These are phyloP conservation scores for Pardosa pseudoannulata DNA, from an alignment of 2,888 invertebrate genomes.

Conservation along the genomic window DNA sequence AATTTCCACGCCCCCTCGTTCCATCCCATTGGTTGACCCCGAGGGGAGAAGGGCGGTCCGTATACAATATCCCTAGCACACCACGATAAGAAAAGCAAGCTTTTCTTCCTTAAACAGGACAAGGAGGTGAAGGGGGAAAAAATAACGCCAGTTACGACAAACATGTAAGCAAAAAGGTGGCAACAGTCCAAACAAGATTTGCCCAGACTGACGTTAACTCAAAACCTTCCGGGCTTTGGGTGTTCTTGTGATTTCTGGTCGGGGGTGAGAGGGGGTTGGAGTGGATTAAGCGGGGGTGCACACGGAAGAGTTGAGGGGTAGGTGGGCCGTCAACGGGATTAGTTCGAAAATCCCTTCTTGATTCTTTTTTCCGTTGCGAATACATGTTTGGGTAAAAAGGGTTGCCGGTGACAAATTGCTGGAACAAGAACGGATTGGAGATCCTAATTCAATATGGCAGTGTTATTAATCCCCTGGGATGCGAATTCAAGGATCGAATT, in stretches of 20 bases:
- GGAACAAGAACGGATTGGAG: neutral
- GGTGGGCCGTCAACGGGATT: neutral
- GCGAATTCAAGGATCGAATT: neutral
- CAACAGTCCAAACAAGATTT: constrained; percentile 1
- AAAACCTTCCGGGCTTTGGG: neutral
- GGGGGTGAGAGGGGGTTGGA: neutral
- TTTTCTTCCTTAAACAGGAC: too few species aligned
- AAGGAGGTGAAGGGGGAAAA: too few species aligned
- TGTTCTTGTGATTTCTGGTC: neutral
- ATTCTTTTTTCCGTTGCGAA: neutral
- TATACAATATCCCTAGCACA: neutral
- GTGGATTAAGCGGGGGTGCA: neutral
- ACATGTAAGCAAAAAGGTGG: neutral
- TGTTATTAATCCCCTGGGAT: constrained; percentile 4
- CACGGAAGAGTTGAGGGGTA: neutral
- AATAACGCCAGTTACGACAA: too few species aligned
- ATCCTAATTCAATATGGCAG: constrained; percentile 9
- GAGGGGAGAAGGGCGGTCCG: neutral
- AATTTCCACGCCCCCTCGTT: neutral
- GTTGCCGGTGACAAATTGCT: constrained; percentile 8
- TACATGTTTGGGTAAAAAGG: neutral
- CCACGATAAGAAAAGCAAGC: too few species aligned
- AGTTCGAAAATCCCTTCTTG: constrained; percentile 14
- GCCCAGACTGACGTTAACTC: neutral
- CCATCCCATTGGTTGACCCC: neutral